Base-by-base conservation (phyloP, 1,140 invertebrate species). In the Octopus sinensis region DNA sequence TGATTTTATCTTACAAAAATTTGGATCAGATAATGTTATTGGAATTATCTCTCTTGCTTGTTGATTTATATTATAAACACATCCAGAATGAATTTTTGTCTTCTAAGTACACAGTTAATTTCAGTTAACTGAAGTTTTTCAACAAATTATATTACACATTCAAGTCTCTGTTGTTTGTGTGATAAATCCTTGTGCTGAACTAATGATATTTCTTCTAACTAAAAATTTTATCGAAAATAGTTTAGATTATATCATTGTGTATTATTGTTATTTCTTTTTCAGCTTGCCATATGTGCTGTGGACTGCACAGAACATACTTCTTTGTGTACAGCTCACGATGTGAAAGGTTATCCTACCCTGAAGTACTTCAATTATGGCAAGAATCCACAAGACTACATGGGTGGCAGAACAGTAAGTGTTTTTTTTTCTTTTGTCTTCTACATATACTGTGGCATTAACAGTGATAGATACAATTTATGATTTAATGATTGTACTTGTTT, bases 341-440 rank as follows among this genome's bases (percentile, higher is more conserved):
- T 97, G 0, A 94, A 92, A 80, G 95, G 96, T 6, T 97, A 96
- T 91, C 96, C 96, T 4, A 96, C 95, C 2, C 93, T 97, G 81
- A 94, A 95, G 88, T 96, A 96, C 90, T 96, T 95, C 88, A 95
- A 94, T 85, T 95, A 95, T 89, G 95, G 93, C 84, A 94, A 95
- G 86, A 95, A 95, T 89, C 90, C 92, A 13, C 89, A 92, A 84
- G 90, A 90, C 54, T 96, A 96, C 88, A 93, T 92, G 81, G 95
- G 95, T 4, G 95, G 94, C 6, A 92, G 95, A 86, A 94, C 93
- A 89, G 95, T 91, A 80, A 82, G 85, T 80, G 43, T 53, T 71
- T 54, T 75, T 76, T 76, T 9, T 43, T 17, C 52, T 12, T n/a
- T 76, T 30, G 7, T 10, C 23, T 1, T 30, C 10, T 17, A 23